Evolutionary conservation across 2,113 vertebrate genomes (phyloP).

Genomic region (Entomyzon cyanotis): DNA sequence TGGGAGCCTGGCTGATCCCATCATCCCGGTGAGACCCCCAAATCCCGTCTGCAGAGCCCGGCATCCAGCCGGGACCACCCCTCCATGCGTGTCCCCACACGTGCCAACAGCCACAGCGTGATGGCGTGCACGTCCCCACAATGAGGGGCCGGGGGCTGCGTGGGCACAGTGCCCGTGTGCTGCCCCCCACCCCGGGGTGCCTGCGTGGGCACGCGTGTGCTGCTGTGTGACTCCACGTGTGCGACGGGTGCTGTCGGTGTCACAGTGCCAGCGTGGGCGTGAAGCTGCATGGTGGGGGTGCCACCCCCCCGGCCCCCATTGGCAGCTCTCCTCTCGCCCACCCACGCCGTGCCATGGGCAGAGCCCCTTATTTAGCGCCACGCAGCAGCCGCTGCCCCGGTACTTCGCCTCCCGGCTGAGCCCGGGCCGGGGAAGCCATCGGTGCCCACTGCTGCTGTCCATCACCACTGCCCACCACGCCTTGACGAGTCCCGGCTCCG

Average conservation of each 20-base stretch:
- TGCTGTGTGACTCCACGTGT: neutral
- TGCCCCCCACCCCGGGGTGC: neutral
- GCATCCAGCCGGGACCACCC: neutral
- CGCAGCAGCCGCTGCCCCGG: neutral
- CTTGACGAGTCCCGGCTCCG: rapidly evolving
- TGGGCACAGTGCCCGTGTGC: neutral
- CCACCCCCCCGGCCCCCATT: conserved; percentile 35
- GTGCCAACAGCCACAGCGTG: neutral
- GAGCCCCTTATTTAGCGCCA: conserved; percentile 43
- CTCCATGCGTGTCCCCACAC: rapidly evolving
- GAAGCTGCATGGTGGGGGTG: conserved; percentile 4
- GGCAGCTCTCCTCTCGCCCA: conserved; percentile 44
- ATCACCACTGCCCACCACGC: neutral
- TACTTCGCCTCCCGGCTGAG: neutral
- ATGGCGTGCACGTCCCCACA: rapidly evolving
- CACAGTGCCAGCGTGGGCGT: conserved; percentile 18
- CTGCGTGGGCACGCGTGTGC: neutral
- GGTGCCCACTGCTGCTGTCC: neutral
- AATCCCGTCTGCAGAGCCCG: neutral
- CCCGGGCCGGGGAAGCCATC: rapidly evolving
- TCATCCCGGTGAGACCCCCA: rapidly evolving
- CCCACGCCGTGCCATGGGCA: conserved; percentile 20
- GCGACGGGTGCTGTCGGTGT: neutral
- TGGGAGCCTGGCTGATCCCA: neutral
- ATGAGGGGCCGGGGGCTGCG: neutral